Evolutionary conservation across 1,140 invertebrate genomes (phyloP).

Genomic region (Tetramorium simillimum): DNA sequence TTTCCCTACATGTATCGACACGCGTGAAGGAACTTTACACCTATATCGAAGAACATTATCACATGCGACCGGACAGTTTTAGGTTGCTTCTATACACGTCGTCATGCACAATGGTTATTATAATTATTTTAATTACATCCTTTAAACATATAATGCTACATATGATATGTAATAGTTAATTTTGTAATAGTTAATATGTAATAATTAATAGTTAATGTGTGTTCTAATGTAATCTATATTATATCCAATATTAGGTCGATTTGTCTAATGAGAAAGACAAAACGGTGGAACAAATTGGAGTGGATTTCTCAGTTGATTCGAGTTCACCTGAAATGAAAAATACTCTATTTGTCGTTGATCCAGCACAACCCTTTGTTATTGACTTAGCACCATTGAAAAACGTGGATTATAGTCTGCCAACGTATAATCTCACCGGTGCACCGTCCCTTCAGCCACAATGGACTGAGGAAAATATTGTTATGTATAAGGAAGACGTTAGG

Average conservation of each 20-base stretch:
- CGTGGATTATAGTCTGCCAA: neutral
- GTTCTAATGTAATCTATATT: conserved; percentile 24
- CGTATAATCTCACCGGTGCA: conserved; percentile 26
- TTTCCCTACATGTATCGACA: conserved; percentile 55
- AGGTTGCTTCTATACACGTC: conserved; percentile 39
- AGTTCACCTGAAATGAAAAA: conserved; percentile 45
- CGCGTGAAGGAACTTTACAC: conserved; percentile 81
- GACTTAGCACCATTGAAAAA: neutral
- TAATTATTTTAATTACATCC: conserved; percentile 49
- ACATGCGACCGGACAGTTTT: conserved; percentile 58
- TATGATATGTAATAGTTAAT: neutral
- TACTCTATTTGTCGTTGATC: conserved; percentile 49
- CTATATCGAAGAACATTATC: conserved; percentile 70
- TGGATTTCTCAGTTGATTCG: conserved; percentile 76
- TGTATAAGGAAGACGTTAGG: conserved; percentile 21
- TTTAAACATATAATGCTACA: neutral
- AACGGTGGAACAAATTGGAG: conserved; percentile 82
- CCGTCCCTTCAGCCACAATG: conserved; percentile 46
- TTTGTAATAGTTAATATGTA: no score
- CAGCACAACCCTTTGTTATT: conserved; percentile 2
- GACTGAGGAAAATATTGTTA: conserved; percentile 58
- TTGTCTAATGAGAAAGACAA: conserved; percentile 81
- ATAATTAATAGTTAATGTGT: no score
- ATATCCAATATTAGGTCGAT: conserved; percentile 74
- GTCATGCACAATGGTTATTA: conserved; percentile 43